Evolutionary conservation across 2,888 invertebrate genomes (phyloP), one percentile per base, ranked within the genome.

Genomic region (Griposia aprilina): DNA sequence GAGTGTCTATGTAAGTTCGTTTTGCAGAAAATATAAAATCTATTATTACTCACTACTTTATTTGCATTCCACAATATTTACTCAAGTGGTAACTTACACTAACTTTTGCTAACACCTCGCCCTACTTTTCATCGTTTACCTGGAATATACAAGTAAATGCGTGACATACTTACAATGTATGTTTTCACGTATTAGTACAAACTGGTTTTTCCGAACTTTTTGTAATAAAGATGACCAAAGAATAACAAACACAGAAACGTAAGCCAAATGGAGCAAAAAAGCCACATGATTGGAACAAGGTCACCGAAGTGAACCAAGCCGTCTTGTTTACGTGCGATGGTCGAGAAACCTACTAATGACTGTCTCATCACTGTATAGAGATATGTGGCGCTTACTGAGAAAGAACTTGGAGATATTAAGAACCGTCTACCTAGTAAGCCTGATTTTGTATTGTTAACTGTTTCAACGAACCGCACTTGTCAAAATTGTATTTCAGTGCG

Each of bases 291-390:
- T 81, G 60, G 59, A 88, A 84, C 81, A 78, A 41, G 84, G 87
- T 81, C 88, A 72, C 45, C 55, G 59, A 86, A 89, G 88, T 86
- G 79, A 87, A 84, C 87, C 82, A 72, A 77, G 81, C 36, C 86
- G 73, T 72, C 86, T 85, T 87, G 81, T 85, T 77, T 59, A 80
- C 67, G 41, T 65, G 36, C 70, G 67, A 79, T 71, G 88, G 66
- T 69, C 81, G 75, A 88, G 48, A 84, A 89, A 89, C 87, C 90
- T 84, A 88, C 84, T 82, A 88, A 82, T 89, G 74, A 78, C 57
- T 30, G 45, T 55, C 74, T 85, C 82, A 62, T 68, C 84, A 81
- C 81, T 69, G 67, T 62, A 41, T 41, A 55, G 68, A 74, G 68
- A 75, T 74, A n/a, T 77, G 73, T 81, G 69, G 62, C 70, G 63